These are phyloP conservation scores for Scaeva pyrastri DNA, from an alignment of 2,888 invertebrate genomes.

Conservation along the genomic window DNA sequence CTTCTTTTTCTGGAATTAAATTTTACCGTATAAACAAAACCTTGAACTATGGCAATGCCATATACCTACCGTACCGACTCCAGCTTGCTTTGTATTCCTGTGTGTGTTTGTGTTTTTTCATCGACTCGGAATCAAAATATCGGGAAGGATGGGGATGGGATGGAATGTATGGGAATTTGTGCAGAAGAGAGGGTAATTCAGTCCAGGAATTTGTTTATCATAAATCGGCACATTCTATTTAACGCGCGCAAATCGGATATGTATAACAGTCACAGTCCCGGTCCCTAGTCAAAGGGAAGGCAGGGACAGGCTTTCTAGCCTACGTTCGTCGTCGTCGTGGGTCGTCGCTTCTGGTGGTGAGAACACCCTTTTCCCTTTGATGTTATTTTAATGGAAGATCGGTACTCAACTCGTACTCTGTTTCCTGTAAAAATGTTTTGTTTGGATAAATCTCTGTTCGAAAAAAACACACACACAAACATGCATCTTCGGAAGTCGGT, in stretches of 20 bases:
- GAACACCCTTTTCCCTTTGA: conserved; percentile 34
- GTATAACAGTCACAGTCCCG: neutral
- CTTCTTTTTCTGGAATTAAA: conserved; percentile 42
- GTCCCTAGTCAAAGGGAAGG: too few species aligned
- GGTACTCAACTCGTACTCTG: neutral
- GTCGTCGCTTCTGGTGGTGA: too few species aligned
- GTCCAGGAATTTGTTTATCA: conserved; percentile 64
- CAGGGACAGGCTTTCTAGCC: too few species aligned
- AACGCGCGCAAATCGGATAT: conserved; percentile 21
- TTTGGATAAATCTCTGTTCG: conserved; percentile 63
- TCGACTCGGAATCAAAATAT: neutral
- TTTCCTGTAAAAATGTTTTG: conserved; percentile 25
- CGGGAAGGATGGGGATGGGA: conserved; percentile 8
- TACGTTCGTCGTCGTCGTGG: too few species aligned
- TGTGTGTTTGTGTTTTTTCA: neutral
- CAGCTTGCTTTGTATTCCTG: neutral
- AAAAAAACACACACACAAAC: conserved; percentile 56
- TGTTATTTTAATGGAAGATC: conserved; percentile 27
- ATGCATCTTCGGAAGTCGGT: conserved; percentile 18
- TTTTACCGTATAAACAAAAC: conserved; percentile 69
- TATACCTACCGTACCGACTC: conserved; percentile 13
- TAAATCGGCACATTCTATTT: conserved; percentile 51
- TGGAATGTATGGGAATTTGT: conserved; percentile 13
- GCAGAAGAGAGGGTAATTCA: conserved; percentile 32
- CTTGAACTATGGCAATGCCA: conserved; percentile 55